Conservation (phyloP, 2,113 vertebrate species). For the Boulengerochromis microlepis region DNA sequence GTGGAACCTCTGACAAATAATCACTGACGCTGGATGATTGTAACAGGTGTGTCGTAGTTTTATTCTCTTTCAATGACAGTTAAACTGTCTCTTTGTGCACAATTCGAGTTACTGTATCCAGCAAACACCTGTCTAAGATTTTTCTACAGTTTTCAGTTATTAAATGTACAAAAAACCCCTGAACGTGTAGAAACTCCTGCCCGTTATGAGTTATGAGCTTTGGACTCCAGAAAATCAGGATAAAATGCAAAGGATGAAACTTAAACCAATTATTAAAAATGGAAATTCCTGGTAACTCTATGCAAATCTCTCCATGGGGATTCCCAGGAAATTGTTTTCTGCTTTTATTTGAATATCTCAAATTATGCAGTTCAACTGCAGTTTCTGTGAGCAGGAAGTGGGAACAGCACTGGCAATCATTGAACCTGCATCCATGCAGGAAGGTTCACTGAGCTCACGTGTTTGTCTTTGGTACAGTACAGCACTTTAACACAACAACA, state of each 20-base stretch:
- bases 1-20: neutral
- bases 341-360: neutral
- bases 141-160: neutral
- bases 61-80: rapidly evolving
- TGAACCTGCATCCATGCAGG: neutral
- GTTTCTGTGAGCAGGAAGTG: neutral
- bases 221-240: neutral
- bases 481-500: neutral
- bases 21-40: neutral
- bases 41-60: neutral
- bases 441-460: neutral
- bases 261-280: rapidly evolving
- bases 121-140: rapidly evolving
- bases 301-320: neutral
- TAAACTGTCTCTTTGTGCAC: neutral
- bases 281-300: neutral
- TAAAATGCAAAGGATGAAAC: rapidly evolving
- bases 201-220: neutral
- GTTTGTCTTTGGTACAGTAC: neutral
- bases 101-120: neutral
- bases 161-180: neutral
- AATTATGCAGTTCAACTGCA: neutral
- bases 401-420: rapidly evolving
- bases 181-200: neutral
- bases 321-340: neutral